These are phyloP conservation scores for Chaenodraco wilsoni DNA, from an alignment of 2,797 vertebrate species.

Conservation along the genomic window DNA sequence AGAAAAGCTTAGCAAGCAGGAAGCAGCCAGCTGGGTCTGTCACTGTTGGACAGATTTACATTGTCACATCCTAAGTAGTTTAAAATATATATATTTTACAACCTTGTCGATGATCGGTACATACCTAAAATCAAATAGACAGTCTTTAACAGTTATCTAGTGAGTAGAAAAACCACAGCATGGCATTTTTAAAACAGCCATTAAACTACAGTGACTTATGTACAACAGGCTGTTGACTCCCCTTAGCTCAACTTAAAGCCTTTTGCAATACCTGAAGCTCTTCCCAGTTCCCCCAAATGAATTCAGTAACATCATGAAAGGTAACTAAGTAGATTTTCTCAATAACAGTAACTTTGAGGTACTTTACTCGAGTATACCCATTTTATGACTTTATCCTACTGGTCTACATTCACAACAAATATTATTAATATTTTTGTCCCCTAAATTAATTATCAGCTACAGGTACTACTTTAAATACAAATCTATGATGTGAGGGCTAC, in stretches of 20 bases:
- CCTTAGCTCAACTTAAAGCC: neutral
- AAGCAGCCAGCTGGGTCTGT: constrained; percentile 24
- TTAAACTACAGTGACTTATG: neutral
- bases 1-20: neutral
- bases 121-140: too few relatives aligned
- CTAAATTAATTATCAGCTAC: neutral
- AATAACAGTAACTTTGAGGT: neutral
- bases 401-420: neutral
- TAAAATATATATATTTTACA: neutral
- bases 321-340: neutral
- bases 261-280: neutral
- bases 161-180: neutral
- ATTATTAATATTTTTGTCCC: neutral
- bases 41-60: neutral
- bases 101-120: neutral
- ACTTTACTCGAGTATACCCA: neutral
- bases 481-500: neutral
- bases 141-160: neutral
- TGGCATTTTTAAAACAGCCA: neutral
- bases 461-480: neutral
- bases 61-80: neutral
- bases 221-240: constrained; percentile 3
- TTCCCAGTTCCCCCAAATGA: neutral
- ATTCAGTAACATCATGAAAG: too few relatives aligned
- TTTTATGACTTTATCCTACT: neutral